Evolutionary conservation across 2,888 invertebrate species (phyloP).

Genomic region (Aleiodes leptofemur): DNA sequence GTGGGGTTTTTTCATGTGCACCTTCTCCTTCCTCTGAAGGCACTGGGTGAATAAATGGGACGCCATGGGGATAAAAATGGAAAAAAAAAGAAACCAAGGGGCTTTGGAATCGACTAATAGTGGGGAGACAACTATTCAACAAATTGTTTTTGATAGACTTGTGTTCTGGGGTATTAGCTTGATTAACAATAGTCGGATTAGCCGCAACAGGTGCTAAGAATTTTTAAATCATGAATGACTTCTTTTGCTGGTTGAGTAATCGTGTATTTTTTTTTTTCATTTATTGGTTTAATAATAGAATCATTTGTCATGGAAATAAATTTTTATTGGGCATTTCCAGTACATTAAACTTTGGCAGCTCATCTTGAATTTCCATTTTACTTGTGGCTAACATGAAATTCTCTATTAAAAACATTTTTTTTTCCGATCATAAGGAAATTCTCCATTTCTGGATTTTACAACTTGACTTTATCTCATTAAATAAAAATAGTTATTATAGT

Average conservation of each 20-base stretch:
- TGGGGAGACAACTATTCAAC: slow-evolving; percentile 44
- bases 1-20: slow-evolving; percentile 13
- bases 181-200: slow-evolving; percentile 1
- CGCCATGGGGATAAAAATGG: slow-evolving; percentile 14
- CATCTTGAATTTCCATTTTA: too few species aligned
- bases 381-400: too few species aligned
- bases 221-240: slow-evolving; percentile 2
- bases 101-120: not conserved
- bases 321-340: too few species aligned
- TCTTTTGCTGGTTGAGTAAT: too few species aligned
- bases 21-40: not conserved
- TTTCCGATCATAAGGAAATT: not conserved
- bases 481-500: slow-evolving; percentile 17
- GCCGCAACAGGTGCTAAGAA: slow-evolving; percentile 5
- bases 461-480: not conserved
- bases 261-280: too few species aligned
- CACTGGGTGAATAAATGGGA: slow-evolving; percentile 42
- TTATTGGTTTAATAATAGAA: too few species aligned
- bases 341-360: too few species aligned
- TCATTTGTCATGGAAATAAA: too few species aligned
- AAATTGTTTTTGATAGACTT: slow-evolving; percentile 51
- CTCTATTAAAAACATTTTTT: not conserved
- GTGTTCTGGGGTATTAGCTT: not conserved
- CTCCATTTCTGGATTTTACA: not conserved
- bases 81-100: slow-evolving; percentile 1